A percentile compares a stretch with the other conserved stretches of the same genome.
These are phyloP conservation scores for Salmo trutta DNA, from an alignment of 2,797 vertebrate genomes.

Conservation along the genomic window DNA sequence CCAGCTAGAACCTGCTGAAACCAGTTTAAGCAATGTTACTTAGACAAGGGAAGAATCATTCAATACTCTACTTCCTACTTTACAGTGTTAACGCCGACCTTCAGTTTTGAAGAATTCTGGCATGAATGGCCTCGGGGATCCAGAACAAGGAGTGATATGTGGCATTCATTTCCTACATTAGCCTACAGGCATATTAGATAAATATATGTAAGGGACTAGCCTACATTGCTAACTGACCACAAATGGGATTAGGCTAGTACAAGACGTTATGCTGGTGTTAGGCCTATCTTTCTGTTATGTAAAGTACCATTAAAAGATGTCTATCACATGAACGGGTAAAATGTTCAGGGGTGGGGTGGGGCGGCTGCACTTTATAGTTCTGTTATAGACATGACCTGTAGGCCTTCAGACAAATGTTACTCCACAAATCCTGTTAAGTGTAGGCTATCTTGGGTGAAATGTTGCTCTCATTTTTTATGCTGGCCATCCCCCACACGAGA, in stretches of 20 bases:
- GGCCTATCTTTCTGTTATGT: not conserved
- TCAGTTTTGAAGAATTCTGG: not conserved
- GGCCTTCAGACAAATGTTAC: not conserved
- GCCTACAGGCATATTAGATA: not conserved
- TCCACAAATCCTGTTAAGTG: not conserved
- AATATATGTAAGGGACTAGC: not conserved
- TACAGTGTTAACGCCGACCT: slow-evolving; percentile 2
- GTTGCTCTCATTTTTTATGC: not conserved
- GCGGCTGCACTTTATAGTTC: not conserved
- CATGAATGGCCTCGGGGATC: not conserved
- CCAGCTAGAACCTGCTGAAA: slow-evolving; percentile 13
- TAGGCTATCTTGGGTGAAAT: not conserved
- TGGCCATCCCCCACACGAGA: not conserved
- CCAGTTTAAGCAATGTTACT: slow-evolving; percentile 6
- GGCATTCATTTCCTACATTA: not conserved
- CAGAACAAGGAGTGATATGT: not conserved
- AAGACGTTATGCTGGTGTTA: not conserved
- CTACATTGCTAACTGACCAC: not conserved
- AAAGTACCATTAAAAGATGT: not conserved
- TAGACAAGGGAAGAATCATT: not conserved
- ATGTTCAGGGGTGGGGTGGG: not conserved
- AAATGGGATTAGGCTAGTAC: slow-evolving; percentile 2
- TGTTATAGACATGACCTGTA: not conserved
- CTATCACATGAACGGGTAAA: not conserved
- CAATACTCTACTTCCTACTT: not conserved